These are phyloP conservation scores for Microtus richardsoni DNA, from an alignment of 2,113 vertebrate species.

Conservation along the genomic window DNA sequence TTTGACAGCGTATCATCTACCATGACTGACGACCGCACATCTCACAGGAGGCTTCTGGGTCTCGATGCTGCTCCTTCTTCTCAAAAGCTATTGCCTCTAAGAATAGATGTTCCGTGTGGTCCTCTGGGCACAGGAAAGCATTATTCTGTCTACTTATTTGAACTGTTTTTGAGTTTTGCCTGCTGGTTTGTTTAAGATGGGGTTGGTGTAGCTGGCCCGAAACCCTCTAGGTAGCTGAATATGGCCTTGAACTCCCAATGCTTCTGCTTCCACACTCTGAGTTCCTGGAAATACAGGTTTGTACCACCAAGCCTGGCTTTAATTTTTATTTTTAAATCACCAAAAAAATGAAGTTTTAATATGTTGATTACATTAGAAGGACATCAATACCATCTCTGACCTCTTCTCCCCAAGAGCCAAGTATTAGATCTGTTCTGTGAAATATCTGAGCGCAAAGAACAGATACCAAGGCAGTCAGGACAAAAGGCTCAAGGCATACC, in stretches of 20 bases:
- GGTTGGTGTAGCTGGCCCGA: background rate
- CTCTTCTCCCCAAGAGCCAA: background rate
- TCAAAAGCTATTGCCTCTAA: background rate
- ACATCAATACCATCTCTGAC: background rate
- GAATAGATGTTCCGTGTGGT: background rate
- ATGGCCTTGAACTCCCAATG: background rate
- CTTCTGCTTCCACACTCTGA: background rate
- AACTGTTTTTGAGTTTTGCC: background rate
- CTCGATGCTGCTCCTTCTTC: background rate
- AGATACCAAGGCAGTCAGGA: background rate
- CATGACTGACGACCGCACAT: background rate
- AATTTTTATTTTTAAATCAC: background rate
- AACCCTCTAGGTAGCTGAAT: background rate
- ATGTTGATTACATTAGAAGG: background rate
- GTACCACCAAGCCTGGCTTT: background rate
- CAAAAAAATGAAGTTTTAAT: constrained; percentile 11
- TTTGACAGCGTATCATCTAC: background rate
- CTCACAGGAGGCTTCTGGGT: background rate
- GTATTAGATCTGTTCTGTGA: background rate
- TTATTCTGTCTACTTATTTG: background rate
- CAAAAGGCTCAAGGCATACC: background rate
- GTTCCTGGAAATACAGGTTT: background rate
- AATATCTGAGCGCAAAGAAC: background rate
- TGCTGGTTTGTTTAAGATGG: background rate
- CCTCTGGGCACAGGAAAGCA: background rate